Conservation (phyloP, 2,797 vertebrate genomes). For the Podargus strigoides region DNA sequence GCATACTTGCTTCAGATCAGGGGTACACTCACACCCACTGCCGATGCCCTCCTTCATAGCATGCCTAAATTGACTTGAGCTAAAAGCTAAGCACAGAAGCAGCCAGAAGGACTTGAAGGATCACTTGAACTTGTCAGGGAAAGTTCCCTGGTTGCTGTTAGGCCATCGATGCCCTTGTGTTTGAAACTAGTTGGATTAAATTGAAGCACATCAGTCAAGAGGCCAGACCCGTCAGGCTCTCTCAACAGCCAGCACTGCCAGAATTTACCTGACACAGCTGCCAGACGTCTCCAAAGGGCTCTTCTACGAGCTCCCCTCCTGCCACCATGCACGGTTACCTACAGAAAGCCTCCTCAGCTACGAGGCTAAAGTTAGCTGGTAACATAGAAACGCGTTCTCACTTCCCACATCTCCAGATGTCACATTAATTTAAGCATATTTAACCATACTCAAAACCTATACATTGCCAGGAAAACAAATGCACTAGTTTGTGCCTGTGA, state of each 20-base stretch:
- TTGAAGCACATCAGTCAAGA: background rate
- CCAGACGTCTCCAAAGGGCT: background rate
- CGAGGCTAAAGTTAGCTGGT: conserved; percentile 50
- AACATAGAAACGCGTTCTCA: conserved; percentile 53
- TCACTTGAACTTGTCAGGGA: background rate
- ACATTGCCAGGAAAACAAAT: background rate
- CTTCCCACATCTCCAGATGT: conserved; percentile 63
- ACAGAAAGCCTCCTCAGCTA: conserved; percentile 13
- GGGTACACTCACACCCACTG: background rate
- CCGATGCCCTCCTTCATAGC: background rate
- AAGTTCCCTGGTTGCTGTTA: background rate
- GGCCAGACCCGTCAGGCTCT: background rate
- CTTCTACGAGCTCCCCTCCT: background rate
- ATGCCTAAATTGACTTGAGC: background rate
- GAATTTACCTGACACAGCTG: background rate
- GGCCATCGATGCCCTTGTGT: background rate
- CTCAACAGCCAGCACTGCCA: background rate
- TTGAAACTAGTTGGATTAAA: background rate
- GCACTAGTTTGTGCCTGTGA: background rate
- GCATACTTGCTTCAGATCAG: background rate
- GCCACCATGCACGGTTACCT: background rate
- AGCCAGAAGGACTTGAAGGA: background rate
- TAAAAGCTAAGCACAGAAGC: background rate
- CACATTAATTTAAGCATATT: conserved; percentile 34
- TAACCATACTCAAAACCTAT: background rate